Evolutionary conservation across 2,888 invertebrate species (phyloP), one percentile per base, ranked within the genome.

Genomic region (Eupithecia subumbrata): DNA sequence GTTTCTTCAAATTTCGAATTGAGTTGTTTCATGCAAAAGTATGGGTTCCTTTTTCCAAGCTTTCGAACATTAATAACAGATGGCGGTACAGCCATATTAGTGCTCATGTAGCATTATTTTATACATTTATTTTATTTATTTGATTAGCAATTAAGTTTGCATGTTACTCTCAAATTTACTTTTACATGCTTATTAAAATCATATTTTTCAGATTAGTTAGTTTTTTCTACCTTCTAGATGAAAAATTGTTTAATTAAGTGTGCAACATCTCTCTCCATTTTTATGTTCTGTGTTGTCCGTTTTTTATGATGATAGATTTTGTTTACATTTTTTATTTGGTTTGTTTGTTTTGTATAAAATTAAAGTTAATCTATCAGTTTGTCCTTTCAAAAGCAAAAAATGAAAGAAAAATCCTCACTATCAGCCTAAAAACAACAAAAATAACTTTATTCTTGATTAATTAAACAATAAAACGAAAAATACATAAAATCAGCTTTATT

Each of bases 261-360:
- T 56, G 22, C 56, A 11, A 56, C 56, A 22, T 56, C 56, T 56
- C 56, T 22, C 56, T 22, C 11, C n/a, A 52, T 56, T 22, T 56
- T 56, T 56, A 56, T 22, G 56, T 56, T 56, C 56, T 22, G 56
- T 56, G 56, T 56, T 56, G 56, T 56, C 11, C 56, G 56, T 56
- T 22, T 56, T 22, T 52, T 22, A 56, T 56, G 3, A 56, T 22
- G 22, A 11, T 56, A 8, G 45, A 45, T 16, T n/a, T 9, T n/a
- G 0, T 2, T 52, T 52, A n/a, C 11, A 8, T 22, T 22, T 48
- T 48, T 8, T 4, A n/a, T 48, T 48, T 8, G 2, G 16, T 52
- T 22, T 0, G 3, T 56, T 56, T n/a, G 9, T 52, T 52, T 52
- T n/a, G 12, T 43, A 12, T 43, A 40, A 9, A 52, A 52, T n/a